Evolutionary conservation across 1,140 invertebrate genomes (phyloP).

Genomic region (Drosophila asahinai): DNA sequence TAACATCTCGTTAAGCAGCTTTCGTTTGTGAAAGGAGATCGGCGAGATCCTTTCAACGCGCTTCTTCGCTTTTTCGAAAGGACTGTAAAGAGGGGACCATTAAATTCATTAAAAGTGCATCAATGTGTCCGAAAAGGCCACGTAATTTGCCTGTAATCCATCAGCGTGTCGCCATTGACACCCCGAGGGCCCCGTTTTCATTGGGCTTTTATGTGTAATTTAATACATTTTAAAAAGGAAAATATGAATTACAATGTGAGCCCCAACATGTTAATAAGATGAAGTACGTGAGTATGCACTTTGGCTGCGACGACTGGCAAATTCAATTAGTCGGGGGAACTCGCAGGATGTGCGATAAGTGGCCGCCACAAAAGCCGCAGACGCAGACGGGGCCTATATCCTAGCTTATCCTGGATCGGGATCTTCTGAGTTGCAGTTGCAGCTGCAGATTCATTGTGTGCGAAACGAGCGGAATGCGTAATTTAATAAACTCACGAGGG

Average conservation of each 20-base stretch:
- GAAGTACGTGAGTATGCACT: slow-evolving; percentile 63
- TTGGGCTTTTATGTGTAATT: slow-evolving; percentile 39
- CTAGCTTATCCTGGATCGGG: slow-evolving; percentile 53
- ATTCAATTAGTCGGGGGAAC: slow-evolving; percentile 66
- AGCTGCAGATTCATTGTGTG: slow-evolving; percentile 67
- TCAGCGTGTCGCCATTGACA: slow-evolving; percentile 66
- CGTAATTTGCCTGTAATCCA: slow-evolving; percentile 79
- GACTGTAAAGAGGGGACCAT: slow-evolving; percentile 34
- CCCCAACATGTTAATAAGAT: slow-evolving; percentile 80
- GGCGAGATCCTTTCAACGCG: slow-evolving; percentile 52
- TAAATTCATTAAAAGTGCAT: slow-evolving; percentile 81
- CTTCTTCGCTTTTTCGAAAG: slow-evolving; percentile 15
- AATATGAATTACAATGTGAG: slow-evolving; percentile 72
- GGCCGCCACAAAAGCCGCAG: slow-evolving; percentile 57
- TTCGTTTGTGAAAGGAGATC: slow-evolving; percentile 33
- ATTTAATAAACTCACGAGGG: slow-evolving; percentile 66
- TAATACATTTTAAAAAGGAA: slow-evolving; percentile 16
- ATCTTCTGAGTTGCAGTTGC: slow-evolving; percentile 35
- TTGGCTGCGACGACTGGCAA: slow-evolving; percentile 41
- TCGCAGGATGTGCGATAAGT: slow-evolving; percentile 61
- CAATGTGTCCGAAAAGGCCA: slow-evolving; percentile 50
- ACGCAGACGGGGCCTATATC: slow-evolving; percentile 36
- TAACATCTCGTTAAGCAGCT: slow-evolving; percentile 43
- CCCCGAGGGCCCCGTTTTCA: slow-evolving; percentile 48
- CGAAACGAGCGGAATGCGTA: slow-evolving; percentile 77